These are phyloP conservation scores for Eurytoma adleriae DNA, from an alignment of 2,888 invertebrate genomes.

Conservation along the genomic window DNA sequence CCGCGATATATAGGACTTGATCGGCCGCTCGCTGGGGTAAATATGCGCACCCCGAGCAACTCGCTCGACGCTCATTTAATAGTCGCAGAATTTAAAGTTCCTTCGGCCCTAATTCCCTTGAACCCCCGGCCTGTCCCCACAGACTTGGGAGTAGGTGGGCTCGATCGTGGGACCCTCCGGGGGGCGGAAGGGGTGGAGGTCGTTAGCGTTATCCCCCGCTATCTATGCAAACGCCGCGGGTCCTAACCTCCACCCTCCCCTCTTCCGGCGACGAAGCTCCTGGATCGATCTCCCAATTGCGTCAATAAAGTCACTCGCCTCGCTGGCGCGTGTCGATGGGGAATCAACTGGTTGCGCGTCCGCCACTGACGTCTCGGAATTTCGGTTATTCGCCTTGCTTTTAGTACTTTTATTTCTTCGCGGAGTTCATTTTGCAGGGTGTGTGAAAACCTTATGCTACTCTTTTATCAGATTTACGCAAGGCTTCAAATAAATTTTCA, in stretches of 20 bases:
- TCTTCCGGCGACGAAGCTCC: slow-evolving; percentile 7
- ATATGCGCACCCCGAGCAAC: neutral
- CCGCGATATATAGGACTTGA: too few relatives aligned
- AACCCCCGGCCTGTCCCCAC: neutral
- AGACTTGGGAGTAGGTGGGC: neutral
- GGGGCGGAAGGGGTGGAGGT: slow-evolving; percentile 10
- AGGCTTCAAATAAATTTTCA: too few relatives aligned
- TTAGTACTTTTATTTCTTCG: too few relatives aligned
- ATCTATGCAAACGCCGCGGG: slow-evolving; percentile 40
- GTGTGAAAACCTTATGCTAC: too few relatives aligned
- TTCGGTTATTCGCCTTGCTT: too few relatives aligned
- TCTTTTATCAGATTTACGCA: too few relatives aligned
- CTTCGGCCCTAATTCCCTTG: slow-evolving; percentile 45
- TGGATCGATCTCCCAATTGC: slow-evolving; percentile 37
- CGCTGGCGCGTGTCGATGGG: neutral
- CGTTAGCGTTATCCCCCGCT: slow-evolving; percentile 48
- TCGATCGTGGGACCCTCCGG: neutral
- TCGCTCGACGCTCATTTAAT: slow-evolving; percentile 37
- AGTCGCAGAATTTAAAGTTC: slow-evolving; percentile 42
- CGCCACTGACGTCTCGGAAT: too few relatives aligned
- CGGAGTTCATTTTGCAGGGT: too few relatives aligned
- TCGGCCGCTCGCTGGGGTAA: neutral
- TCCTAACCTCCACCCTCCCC: neutral
- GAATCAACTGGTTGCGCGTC: slow-evolving; percentile 8
- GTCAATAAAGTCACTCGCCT: slow-evolving; percentile 9